Conservation (phyloP, 2,888 invertebrate species). For the Lasioglossum lativentre region DNA sequence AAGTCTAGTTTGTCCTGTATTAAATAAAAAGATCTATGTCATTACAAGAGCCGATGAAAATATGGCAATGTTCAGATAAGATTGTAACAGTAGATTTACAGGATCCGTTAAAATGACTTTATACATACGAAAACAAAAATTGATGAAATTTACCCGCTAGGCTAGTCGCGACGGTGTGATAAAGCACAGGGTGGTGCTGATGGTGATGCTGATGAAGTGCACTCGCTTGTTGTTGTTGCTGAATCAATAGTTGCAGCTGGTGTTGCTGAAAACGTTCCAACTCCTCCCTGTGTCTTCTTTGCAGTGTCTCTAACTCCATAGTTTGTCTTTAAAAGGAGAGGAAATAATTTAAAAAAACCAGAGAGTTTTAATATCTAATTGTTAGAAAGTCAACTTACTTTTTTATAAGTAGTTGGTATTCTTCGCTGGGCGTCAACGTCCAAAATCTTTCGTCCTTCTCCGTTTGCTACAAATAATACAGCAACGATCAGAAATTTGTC, state of each 20-base stretch:
- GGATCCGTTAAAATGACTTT: neutral
- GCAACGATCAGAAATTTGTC: neutral
- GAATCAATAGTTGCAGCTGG: conserved; percentile 81
- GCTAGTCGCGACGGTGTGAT: conserved; percentile 79
- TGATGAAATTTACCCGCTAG: conserved; percentile 76
- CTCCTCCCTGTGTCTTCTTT: conserved; percentile 84
- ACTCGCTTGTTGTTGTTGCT: conserved; percentile 83
- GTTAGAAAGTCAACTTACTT: conserved; percentile 70
- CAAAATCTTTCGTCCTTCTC: conserved; percentile 81
- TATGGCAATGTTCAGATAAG: neutral
- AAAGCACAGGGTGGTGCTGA: conserved; percentile 82
- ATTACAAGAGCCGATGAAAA: conserved; percentile 15
- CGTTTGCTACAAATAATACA: conserved; percentile 9
- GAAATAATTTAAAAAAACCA: neutral
- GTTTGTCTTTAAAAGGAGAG: conserved; percentile 81
- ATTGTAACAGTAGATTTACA: neutral
- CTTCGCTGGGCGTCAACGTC: conserved; percentile 82
- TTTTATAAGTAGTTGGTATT: conserved; percentile 83
- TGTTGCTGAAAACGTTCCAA: conserved; percentile 83
- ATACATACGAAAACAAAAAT: neutral
- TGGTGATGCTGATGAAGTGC: conserved; percentile 83
- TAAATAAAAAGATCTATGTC: conserved; percentile 27
- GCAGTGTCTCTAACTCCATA: conserved; percentile 84
- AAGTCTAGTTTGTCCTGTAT: conserved; percentile 79
- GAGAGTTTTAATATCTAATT: neutral